A percentile compares a stretch with the other conserved stretches of the same genome.
These are phyloP conservation scores for Poecilia velifera DNA, from an alignment of 2,797 vertebrate genomes.

Conservation along the genomic window DNA sequence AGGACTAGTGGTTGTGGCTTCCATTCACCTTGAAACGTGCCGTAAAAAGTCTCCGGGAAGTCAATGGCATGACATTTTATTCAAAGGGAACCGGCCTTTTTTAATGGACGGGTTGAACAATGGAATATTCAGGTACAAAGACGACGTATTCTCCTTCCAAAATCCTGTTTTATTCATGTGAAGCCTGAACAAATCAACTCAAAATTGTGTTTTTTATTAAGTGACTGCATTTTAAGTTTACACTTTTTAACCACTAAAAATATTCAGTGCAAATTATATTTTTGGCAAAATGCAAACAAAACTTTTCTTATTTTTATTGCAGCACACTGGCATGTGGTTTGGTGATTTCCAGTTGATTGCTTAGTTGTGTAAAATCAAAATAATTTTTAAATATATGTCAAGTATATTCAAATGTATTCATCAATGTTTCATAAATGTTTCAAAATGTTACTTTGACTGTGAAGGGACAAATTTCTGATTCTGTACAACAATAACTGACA, in stretches of 20 bases:
- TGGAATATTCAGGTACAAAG: slow-evolving; percentile 47
- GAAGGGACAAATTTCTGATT: neutral
- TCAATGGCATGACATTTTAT: slow-evolving; percentile 72
- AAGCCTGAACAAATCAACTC: neutral
- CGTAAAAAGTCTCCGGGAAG: slow-evolving; percentile 53
- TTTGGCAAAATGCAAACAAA: neutral
- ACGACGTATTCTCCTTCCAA: neutral
- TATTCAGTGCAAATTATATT: neutral
- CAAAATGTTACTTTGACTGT: neutral
- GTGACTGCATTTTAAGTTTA: neutral
- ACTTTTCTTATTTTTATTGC: neutral
- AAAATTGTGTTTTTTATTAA: neutral
- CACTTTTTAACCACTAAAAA: neutral
- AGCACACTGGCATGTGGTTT: neutral
- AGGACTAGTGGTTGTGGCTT: slow-evolving; percentile 81
- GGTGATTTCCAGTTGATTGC: neutral
- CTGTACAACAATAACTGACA: neutral
- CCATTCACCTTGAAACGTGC: slow-evolving; percentile 82
- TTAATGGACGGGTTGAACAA: slow-evolving; percentile 44
- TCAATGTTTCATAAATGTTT: neutral
- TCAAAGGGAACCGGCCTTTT: slow-evolving; percentile 60
- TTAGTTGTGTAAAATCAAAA: neutral
- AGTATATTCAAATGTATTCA: neutral
- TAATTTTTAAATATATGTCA: neutral
- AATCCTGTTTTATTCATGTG: neutral